Percentiles rank a stretch among this genome's conserved stretches.
These are phyloP conservation scores for Andinoacara biseriatus DNA, from an alignment of 2,113 vertebrate species.

Conservation along the genomic window DNA sequence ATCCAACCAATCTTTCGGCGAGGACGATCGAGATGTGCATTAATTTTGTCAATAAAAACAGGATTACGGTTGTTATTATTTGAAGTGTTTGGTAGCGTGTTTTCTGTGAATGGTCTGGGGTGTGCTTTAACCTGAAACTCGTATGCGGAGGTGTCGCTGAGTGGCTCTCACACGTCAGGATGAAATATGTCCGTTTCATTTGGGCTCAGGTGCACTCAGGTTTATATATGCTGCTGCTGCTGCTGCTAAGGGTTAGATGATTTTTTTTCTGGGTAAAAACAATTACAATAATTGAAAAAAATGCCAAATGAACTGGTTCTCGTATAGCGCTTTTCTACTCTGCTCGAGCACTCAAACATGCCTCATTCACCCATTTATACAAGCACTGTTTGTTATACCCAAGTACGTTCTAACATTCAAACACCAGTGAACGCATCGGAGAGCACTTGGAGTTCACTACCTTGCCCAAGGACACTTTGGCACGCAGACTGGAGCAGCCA, in stretches of 20 bases:
- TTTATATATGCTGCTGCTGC: background rate
- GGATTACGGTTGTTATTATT: background rate
- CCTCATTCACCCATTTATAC: too few species aligned
- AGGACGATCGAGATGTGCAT: background rate
- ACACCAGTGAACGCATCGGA: too few species aligned
- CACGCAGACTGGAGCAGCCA: too few species aligned
- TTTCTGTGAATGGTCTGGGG: background rate
- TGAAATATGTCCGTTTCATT: slow-evolving; percentile 16
- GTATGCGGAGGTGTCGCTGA: background rate
- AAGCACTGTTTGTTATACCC: too few species aligned
- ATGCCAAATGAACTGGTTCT: too few species aligned
- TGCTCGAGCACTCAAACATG: too few species aligned
- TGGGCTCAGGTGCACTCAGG: background rate
- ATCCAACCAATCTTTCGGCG: background rate
- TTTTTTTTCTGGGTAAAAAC: background rate
- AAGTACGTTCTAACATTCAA: too few species aligned
- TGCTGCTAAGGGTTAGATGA: background rate
- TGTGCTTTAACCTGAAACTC: background rate
- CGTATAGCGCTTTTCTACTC: too few species aligned
- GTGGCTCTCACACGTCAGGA: background rate
- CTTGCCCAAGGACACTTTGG: too few species aligned
- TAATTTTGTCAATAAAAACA: background rate
- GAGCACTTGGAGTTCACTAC: too few species aligned
- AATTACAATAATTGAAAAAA: too few species aligned
- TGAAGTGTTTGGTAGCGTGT: background rate